Base-by-base conservation (phyloP, 1,140 invertebrate genomes). In the Pectinophora gossypiella region DNA sequence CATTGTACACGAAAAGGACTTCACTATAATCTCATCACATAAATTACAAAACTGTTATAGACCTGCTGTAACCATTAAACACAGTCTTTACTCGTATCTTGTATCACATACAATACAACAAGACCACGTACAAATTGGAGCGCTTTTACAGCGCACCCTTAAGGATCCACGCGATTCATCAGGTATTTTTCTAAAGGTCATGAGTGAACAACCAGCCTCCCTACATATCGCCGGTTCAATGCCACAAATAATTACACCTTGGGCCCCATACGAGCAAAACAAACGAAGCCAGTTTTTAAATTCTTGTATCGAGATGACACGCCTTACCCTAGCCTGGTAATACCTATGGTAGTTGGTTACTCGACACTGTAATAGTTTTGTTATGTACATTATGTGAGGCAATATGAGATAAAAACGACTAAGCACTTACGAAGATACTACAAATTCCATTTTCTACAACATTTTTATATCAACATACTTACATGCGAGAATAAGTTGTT, bases 201-300 rank as follows among this genome's bases (percentile, higher is more conserved):
- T 61, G 65, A 52, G 79, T 83, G 70, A 79, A 79, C 56, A 80
- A 76, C 79, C 79, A 78, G 58, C 48, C 54, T 66, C 63, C 68
- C 65, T 71, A 71, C 67, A 12, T 6, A 27, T 27, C 23, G 23
- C 5, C 23, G 63, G 76, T 82, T 72, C 78, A 72, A 72, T 73
- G 72, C 60, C 68, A 65, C 69, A 51, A 66, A 76, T 82, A 79
- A 79, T 79, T 82, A 78, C 71, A 66, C 61, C 62, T 64, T 64
- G 49, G 48, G 48, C 13, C 16, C 7, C 6, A 7, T 15, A 2
- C 16, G 27, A 23, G 22, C 22, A 23, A 40, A 40, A 40, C 16
- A 16, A 16, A 40, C 10, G 2, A 15, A 40, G 38, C 60, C 51
- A 59, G 58, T 65, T 65, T 61, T 40, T 18, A 40, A 40, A 56